Base-by-base conservation (phyloP, 2,888 invertebrate species). In the Xestobium rufovillosum region DNA sequence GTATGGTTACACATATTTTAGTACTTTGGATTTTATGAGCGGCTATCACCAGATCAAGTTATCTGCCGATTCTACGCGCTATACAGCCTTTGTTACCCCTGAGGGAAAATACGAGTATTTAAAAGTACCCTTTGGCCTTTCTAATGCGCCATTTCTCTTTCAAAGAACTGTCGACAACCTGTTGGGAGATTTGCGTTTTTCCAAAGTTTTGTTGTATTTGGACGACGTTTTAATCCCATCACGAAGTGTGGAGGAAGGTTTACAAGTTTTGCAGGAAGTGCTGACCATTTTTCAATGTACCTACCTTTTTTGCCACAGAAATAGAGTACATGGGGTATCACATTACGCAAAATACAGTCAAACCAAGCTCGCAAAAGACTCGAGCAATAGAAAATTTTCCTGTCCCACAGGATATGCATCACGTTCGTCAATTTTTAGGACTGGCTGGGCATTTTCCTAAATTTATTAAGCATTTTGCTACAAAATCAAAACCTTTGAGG, bases 341-440 rank as follows among this genome's bases (percentile, higher is more conserved):
- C n/a, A n/a, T 27, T 8, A 4, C 6, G 8, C n/a, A 27, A 8
- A 11, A 10, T 4, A 12, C 6, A 10, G 12, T n/a, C 10, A 27
- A n/a, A n/a, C 28, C 28, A 27, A 27, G 28, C 12, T 10, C 31
- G 9, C 15, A 10, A 31, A 31, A 3, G 2, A 15, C 17, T 2
- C 9, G 17, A 4, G 19, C 31, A 3, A 16, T 13, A n/a, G 10
- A 10, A 17, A 4, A 36, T 4, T 30, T 36, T 11, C 30, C 30
- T 1, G 14, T 14, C 6, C 31, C 30, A 2, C 8, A 6, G 4
- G 25, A 30, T 13, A 29, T 31, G 8, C 36, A 36, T 19, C 32
- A 31, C 9, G 29, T 30, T 8, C 27, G 36, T 2, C 36, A 36
- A 14, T 36, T 23, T 31, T 19, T 36, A 4, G 36, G 36, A 2